Conservation (phyloP, 2,113 vertebrate species). For the Pleuronectes platessa region DNA sequence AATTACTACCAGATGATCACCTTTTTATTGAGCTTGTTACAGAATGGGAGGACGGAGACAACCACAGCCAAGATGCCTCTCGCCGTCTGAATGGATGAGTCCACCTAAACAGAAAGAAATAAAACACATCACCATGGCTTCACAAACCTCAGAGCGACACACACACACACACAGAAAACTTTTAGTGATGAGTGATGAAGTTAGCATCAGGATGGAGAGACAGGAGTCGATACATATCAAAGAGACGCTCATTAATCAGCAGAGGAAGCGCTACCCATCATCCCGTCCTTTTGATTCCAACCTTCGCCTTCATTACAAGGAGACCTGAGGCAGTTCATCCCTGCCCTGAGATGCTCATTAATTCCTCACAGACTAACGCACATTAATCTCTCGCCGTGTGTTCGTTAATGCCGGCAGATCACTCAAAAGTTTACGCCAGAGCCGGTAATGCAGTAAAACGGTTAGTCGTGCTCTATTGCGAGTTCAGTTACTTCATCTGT, state of each 20-base stretch:
- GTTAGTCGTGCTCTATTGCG: conserved; percentile 21
- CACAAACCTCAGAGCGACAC: not conserved
- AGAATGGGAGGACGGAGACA: conserved; percentile 88
- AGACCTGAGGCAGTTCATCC: conserved; percentile 42
- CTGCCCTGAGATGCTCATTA: conserved; percentile 47
- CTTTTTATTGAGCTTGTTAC: conserved; percentile 90
- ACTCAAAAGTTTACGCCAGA: conserved; percentile 26
- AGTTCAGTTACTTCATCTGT: not conserved
- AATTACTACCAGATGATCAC: conserved; percentile 57
- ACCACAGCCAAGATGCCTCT: conserved; percentile 87
- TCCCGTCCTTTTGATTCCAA: conserved; percentile 56
- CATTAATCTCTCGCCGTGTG: conserved; percentile 41
- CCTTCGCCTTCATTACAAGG: conserved; percentile 58
- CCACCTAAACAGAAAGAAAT: conserved; percentile 83
- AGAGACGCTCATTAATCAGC: conserved; percentile 56
- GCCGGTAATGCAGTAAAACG: conserved; percentile 25
- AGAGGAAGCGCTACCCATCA: conserved; percentile 28
- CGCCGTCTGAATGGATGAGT: conserved; percentile 90
- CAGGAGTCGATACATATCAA: conserved; percentile 54
- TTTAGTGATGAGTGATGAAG: conserved; percentile 19
- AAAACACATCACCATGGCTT: not conserved
- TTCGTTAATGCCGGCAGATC: conserved; percentile 43
- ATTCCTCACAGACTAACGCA: conserved; percentile 37
- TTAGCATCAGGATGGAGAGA: conserved; percentile 19
- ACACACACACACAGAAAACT: not conserved